phyloP scores from a whole-genome alignment of 2,797 vertebrate species.

The Enteromius afrohamiltoni region DNA sequence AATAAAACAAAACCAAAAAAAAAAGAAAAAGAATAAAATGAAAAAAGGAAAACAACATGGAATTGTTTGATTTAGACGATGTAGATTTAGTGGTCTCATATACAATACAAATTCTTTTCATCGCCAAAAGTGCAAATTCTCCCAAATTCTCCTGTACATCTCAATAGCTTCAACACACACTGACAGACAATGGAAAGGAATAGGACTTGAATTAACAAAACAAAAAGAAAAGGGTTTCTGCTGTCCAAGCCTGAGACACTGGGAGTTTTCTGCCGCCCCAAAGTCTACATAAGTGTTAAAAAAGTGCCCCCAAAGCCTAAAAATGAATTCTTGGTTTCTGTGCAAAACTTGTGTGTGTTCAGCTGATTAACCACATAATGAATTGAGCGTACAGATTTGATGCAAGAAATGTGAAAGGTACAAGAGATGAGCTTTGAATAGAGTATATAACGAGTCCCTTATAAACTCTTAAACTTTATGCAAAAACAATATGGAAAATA shows the following conservation, averaged over 20 bases:
- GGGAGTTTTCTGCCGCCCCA: conserved; percentile 68
- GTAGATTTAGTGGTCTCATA: conserved; percentile 86
- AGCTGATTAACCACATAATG: conserved; percentile 25
- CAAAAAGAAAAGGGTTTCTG: conserved; percentile 66
- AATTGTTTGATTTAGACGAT: conserved; percentile 83
- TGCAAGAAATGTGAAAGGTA: conserved; percentile 17
- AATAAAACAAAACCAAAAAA: conserved; percentile 59
- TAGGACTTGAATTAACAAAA: conserved; percentile 58
- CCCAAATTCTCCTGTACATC: conserved; percentile 68
- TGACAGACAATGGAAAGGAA: conserved; percentile 66
- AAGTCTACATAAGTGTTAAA: conserved; percentile 62
- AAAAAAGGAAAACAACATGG: conserved; percentile 76
- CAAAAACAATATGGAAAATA: conserved; percentile 36
- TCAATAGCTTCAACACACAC: conserved; percentile 75
- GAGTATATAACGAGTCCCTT: conserved; percentile 28
- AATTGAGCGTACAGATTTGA: conserved; percentile 22
- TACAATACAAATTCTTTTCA: conserved; percentile 81
- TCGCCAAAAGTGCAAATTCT: conserved; percentile 85
- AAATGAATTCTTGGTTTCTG: conserved; percentile 44
- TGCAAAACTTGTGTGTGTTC: conserved; percentile 24
- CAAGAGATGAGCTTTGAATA: conserved; percentile 38
- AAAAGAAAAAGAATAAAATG: conserved; percentile 61
- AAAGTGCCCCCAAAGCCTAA: conserved; percentile 50
- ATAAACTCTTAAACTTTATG: conserved; percentile 29
- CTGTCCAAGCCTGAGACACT: conserved; percentile 69